These are phyloP conservation scores for Emmelina monodactyla DNA, from an alignment of 2,888 invertebrate species.

Conservation along the genomic window DNA sequence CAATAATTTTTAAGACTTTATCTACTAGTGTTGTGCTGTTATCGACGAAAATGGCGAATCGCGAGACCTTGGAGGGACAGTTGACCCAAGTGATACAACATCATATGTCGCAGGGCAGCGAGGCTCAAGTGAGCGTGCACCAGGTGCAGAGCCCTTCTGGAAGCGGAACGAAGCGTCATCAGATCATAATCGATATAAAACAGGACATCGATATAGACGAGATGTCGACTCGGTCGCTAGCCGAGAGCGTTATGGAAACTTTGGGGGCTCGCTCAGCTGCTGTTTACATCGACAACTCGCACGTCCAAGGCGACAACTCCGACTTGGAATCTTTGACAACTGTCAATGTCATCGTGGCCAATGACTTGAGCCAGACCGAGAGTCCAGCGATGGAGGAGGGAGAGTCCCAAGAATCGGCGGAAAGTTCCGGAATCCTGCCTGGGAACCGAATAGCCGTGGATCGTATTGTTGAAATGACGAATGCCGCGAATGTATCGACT, in stretches of 20 bases:
- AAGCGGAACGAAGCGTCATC: slow-evolving; percentile 48
- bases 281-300: slow-evolving; percentile 54
- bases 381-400: slow-evolving; percentile 35
- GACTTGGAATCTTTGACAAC: slow-evolving; percentile 55
- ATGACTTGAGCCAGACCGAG: slow-evolving; percentile 35
- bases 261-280: slow-evolving; percentile 54
- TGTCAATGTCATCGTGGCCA: slow-evolving; percentile 57
- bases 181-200: slow-evolving; percentile 61
- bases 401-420: slow-evolving; percentile 25
- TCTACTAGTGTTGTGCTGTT: slow-evolving; percentile 2
- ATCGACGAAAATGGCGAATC: slow-evolving; percentile 35
- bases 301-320: slow-evolving; percentile 33
- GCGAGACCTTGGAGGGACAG: slow-evolving; percentile 42
- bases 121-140: slow-evolving; percentile 57
- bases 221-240: slow-evolving; percentile 50
- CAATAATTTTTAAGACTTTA: slow-evolving; percentile 25
- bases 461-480: slow-evolving; percentile 45
- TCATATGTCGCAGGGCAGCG: slow-evolving; percentile 46
- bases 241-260: slow-evolving; percentile 60
- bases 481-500: slow-evolving; percentile 24
- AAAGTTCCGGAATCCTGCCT: slow-evolving; percentile 30
- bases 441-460: slow-evolving; percentile 49
- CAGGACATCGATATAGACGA: slow-evolving; percentile 60
- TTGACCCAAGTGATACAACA: slow-evolving; percentile 54
- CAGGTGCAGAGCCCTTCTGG: slow-evolving; percentile 48